phyloP scores from a whole-genome alignment of 2,113 vertebrate species.

The Gymnobelideus leadbeateri region DNA sequence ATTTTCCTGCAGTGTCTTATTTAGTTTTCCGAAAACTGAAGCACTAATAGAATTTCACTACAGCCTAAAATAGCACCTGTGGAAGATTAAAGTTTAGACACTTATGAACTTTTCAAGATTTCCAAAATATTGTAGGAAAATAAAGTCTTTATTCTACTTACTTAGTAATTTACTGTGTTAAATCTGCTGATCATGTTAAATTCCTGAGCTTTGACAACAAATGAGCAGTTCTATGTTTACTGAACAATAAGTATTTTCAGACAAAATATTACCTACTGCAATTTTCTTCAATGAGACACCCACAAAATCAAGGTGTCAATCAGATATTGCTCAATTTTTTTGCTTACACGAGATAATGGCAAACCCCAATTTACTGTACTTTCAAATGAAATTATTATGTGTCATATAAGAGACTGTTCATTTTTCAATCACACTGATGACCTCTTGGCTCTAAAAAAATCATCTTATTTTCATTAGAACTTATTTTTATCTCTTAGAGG shows the following conservation, averaged over 20 bases:
- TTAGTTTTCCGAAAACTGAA: slow-evolving; percentile 55
- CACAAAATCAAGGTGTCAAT: slow-evolving; percentile 10
- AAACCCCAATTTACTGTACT: slow-evolving; percentile 32
- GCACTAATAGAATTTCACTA: slow-evolving; percentile 45
- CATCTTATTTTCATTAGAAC: not conserved
- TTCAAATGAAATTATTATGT: slow-evolving; percentile 13
- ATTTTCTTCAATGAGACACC: slow-evolving; percentile 11
- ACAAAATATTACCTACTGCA: slow-evolving; percentile 13
- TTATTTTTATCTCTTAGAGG: not conserved
- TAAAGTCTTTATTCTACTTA: slow-evolving; percentile 4
- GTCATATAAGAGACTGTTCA: not conserved
- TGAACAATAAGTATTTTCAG: slow-evolving; percentile 23
- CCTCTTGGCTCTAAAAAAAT: not conserved
- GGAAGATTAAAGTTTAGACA: slow-evolving; percentile 35
- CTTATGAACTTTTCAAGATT: slow-evolving; percentile 21
- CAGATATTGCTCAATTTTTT: slow-evolving; percentile 42
- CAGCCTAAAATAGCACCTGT: slow-evolving; percentile 48
- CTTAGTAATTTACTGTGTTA: slow-evolving; percentile 44
- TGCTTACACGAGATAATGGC: slow-evolving; percentile 8
- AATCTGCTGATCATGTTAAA: slow-evolving; percentile 39
- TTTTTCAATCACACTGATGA: not conserved
- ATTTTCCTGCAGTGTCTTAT: not conserved
- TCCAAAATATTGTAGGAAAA: slow-evolving; percentile 29
- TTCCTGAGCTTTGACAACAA: slow-evolving; percentile 43
- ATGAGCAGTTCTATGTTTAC: slow-evolving; percentile 30